Percentiles rank a stretch among this genome's conserved stretches.
These are phyloP conservation scores for Anoplopoma fimbria DNA, from an alignment of 2,113 vertebrate genomes.

Conservation along the genomic window DNA sequence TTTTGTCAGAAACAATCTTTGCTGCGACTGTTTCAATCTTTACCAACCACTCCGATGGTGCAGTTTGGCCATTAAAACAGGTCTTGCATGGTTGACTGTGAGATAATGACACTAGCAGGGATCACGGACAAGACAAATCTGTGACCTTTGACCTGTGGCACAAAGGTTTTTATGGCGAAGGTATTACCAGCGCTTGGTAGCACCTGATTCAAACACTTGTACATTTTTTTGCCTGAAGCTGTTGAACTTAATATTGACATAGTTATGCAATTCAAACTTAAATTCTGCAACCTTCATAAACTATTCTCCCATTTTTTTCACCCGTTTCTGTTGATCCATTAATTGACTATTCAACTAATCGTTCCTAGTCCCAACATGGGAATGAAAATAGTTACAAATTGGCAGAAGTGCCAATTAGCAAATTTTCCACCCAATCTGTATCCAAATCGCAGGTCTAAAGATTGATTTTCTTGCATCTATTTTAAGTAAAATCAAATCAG, in stretches of 20 bases:
- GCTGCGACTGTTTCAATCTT: conserved; percentile 6
- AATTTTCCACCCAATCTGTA: not conserved
- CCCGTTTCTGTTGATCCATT: not conserved
- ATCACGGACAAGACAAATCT: not conserved
- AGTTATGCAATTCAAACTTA: not conserved
- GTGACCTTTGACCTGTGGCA: not conserved
- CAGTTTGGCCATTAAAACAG: not conserved
- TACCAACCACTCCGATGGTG: not conserved
- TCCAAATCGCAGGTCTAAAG: not conserved
- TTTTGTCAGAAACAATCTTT: not conserved
- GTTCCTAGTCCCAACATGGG: not conserved
- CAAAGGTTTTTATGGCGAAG: not conserved
- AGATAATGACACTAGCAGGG: not conserved
- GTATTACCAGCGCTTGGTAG: not conserved
- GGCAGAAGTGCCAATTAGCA: too few species aligned
- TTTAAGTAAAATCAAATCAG: not conserved
- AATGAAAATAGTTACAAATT: conserved; percentile 1
- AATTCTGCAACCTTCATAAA: too few species aligned
- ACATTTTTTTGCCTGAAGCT: not conserved
- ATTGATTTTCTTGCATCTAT: not conserved
- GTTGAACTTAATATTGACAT: not conserved
- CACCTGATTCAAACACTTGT: not conserved
- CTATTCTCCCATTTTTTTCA: not conserved
- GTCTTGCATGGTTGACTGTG: not conserved
- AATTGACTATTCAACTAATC: not conserved